Percentiles rank a stretch among this genome's conserved stretches.
These are phyloP conservation scores for Netelia melanura DNA, from an alignment of 2,888 invertebrate species.

Conservation along the genomic window DNA sequence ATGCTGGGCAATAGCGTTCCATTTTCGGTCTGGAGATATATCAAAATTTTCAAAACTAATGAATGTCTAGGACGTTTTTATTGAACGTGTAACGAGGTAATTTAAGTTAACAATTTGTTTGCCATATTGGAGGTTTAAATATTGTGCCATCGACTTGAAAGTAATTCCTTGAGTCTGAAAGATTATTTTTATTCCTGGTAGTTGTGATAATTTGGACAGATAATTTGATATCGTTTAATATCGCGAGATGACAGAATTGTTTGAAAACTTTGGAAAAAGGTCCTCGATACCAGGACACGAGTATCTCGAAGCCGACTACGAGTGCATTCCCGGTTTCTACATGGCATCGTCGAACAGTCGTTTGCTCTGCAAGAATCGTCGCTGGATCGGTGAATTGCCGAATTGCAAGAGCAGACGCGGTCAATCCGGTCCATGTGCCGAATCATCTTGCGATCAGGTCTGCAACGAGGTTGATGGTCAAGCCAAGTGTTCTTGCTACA, in stretches of 20 bases:
- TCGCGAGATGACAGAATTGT: not conserved
- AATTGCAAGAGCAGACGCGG: slow-evolving; percentile 78
- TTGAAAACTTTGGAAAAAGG: slow-evolving; percentile 70
- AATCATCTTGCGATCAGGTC: slow-evolving; percentile 81
- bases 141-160: too few relatives aligned
- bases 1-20: slow-evolving; percentile 3
- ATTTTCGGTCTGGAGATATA: not conserved
- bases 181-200: too few relatives aligned
- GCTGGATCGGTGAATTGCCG: slow-evolving; percentile 81
- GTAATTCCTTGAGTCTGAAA: too few relatives aligned
- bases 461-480: slow-evolving; percentile 80
- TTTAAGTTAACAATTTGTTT: too few relatives aligned
- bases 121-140: too few relatives aligned
- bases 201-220: too few relatives aligned
- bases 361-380: slow-evolving; percentile 80
- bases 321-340: slow-evolving; percentile 80
- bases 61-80: too few relatives aligned
- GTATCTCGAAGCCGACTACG: slow-evolving; percentile 83
- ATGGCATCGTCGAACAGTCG: slow-evolving; percentile 76
- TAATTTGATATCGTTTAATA: not conserved
- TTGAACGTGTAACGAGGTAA: too few relatives aligned
- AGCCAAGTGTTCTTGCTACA: slow-evolving; percentile 81
- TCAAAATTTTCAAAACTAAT: too few relatives aligned
- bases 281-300: slow-evolving; percentile 82
- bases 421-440: slow-evolving; percentile 74